Evolutionary conservation across 92 coral and sea anemone species (phyloP), one percentile per base, ranked within the genome.

Genomic region (Plumapathes pennacea): DNA sequence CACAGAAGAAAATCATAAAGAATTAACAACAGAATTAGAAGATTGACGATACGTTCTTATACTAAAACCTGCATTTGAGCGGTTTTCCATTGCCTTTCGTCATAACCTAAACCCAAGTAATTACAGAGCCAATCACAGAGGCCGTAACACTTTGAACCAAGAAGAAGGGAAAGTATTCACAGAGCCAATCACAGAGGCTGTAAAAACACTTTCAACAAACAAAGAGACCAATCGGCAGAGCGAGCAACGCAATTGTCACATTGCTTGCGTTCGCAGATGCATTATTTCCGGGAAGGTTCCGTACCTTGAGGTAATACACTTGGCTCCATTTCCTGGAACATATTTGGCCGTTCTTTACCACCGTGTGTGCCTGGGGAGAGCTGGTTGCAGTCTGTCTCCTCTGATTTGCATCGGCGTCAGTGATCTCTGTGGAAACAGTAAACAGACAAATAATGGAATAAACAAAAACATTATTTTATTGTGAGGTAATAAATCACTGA

Each of bases 281-380:
- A n/a, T n/a, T n/a, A n/a, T n/a, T n/a, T n/a, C n/a, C n/a, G n/a
- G n/a, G n/a, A n/a, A n/a, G n/a, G n/a, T n/a, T n/a, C n/a, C 62
- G 4, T 21, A 88, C 96, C 86, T 94, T 88, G 20, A 88, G 84
- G 63, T 94, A 94, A 74, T 94, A 89, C 55, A 94, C 90, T 54
- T 92, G 98, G 4, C 96, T 84, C 98, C 98, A 92, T 50, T 92
- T 92, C 61, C 76, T 79, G 46, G 98, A 92, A 66, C 98, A 88
- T 28, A 88, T 86, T 62, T 92, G 95, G 17, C 96, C 96, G 25
- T 71, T 64, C 67, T 89, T 81, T 17, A 94, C 95, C 25, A 79
- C 78, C n/a, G 88, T 80, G 50, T 85, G 87, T 31, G 99, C 96
- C 13, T 64, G 74, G 37, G 80, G 66, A 14, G 77, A 58, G 18